Percentiles rank a stretch among this genome's conserved stretches.
These are phyloP conservation scores for Caenorhabditis sp. DNA, from an alignment of 2,888 invertebrate genomes.

Conservation along the genomic window DNA sequence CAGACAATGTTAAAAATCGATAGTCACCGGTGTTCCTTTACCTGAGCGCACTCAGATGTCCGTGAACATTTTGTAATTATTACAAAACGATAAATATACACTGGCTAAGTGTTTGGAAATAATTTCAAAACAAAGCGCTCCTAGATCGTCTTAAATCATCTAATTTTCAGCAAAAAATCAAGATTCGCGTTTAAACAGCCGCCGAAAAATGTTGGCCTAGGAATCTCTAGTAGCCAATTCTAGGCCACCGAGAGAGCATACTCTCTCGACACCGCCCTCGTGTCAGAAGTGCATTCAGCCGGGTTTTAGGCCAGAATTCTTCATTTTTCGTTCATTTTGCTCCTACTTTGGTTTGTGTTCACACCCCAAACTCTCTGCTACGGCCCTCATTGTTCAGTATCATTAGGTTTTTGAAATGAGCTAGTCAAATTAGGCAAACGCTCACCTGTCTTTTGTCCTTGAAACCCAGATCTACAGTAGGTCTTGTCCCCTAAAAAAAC, in stretches of 20 bases:
- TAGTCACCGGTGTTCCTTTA: no score
- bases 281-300: not conserved
- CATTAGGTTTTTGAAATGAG: not conserved
- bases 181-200: not conserved
- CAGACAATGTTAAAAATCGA: no score
- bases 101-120: no score
- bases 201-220: not conserved
- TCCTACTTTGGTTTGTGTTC: not conserved
- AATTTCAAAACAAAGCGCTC: no score
- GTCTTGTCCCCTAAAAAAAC: constrained; percentile 13
- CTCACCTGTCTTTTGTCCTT: constrained; percentile 6
- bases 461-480: constrained; percentile 10
- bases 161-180: no score
- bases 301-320: constrained; percentile 9
- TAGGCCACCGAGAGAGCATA: not conserved
- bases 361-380: not conserved
- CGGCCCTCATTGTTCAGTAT: not conserved
- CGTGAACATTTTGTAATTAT: no score
- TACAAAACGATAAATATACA: no score
- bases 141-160: no score
- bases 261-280: constrained; percentile 1
- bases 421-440: not conserved
- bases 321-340: not conserved
- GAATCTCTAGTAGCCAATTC: no score
- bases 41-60: no score